Base-by-base conservation (phyloP, 1,140 invertebrate species). In the Holcopasites calliopsidis region DNA sequence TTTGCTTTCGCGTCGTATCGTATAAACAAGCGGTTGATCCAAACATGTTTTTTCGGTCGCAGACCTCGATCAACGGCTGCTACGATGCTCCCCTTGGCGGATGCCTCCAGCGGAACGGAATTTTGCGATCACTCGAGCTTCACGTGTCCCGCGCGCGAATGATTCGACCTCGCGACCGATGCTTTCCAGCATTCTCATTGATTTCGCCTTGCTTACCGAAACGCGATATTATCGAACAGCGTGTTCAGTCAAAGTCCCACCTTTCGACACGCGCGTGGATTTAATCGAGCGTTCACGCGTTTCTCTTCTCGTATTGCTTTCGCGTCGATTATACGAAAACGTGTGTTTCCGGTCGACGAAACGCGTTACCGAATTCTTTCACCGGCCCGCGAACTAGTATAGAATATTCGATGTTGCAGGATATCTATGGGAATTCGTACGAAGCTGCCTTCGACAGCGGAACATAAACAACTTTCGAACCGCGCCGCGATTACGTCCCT, bases 381-480 rank as follows among this genome's bases (percentile, higher is more conserved):
- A 21, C 4, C 0, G 11, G 7, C 13, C 23, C 33, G 23, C 38
- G 31, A 35, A 40, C 38, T 18, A 62, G 21, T 21, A 64, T 52
- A 35, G 44, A 76, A 58, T 55, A 26, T 47, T 21, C 6, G 28
- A 26, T 33, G 35, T n/a, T n/a, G 3, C 38, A 5, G 11, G 50
- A n/a, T 55, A 47, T 61, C 38, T 18, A 23, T 0, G 26, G 11
- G 38, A 28, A 66, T 68, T 49, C 42, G 44, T 72, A 66, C 54
- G 65, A 83, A 79, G 64, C 75, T 71, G 73, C 54, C 49, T 58
- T 72, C 62, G 61, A 61, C 33, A 49, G 68, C 50, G 33, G n/a
- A 65, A 55, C 42, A 74, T 85, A 85, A 85, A 85, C 84, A 86
- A 85, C 80, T 85, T 85, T 76, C 76, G 81, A 69, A 65, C 52